Evolutionary conservation across 2,113 vertebrate genomes (phyloP).

Genomic region (Triplophysa tibetana): DNA sequence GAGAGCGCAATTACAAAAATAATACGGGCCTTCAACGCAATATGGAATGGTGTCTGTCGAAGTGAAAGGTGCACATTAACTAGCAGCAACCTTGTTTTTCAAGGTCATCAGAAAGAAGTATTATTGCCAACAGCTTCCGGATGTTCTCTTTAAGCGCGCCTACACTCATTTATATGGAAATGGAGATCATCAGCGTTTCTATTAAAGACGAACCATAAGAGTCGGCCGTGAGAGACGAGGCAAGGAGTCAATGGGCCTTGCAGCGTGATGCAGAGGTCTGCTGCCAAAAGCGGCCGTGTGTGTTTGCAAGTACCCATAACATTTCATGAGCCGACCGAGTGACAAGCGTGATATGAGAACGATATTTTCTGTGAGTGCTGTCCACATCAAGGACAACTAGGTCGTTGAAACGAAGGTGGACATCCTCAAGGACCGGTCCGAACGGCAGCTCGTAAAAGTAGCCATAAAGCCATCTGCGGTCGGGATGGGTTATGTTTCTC

Average conservation of each 20-base stretch:
- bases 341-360: conserved; percentile 56
- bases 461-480: conserved; percentile 59
- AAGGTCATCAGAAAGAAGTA: conserved; percentile 41
- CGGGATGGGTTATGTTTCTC: conserved; percentile 54
- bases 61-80: conserved; percentile 36
- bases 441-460: conserved; percentile 56
- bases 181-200: conserved; percentile 57
- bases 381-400: conserved; percentile 54
- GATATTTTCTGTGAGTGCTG: conserved; percentile 40
- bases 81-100: conserved; percentile 19
- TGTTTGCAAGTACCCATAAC: conserved; percentile 67
- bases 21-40: conserved; percentile 27
- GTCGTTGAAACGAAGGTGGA: conserved; percentile 57
- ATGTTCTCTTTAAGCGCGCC: conserved; percentile 47
- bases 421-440: conserved; percentile 58
- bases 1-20: conserved; percentile 39
- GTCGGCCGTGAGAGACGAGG: conserved; percentile 41
- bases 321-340: conserved; percentile 67
- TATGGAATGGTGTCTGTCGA: conserved; percentile 19
- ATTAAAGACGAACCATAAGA: conserved; percentile 50
- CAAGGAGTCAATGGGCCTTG: conserved; percentile 70
- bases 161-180: conserved; percentile 59
- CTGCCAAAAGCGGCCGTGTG: conserved; percentile 39
- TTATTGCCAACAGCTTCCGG: conserved; percentile 35
- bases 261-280: conserved; percentile 57